Base-by-base conservation (phyloP, 2,113 vertebrate genomes). In the Natator depressus region DNA sequence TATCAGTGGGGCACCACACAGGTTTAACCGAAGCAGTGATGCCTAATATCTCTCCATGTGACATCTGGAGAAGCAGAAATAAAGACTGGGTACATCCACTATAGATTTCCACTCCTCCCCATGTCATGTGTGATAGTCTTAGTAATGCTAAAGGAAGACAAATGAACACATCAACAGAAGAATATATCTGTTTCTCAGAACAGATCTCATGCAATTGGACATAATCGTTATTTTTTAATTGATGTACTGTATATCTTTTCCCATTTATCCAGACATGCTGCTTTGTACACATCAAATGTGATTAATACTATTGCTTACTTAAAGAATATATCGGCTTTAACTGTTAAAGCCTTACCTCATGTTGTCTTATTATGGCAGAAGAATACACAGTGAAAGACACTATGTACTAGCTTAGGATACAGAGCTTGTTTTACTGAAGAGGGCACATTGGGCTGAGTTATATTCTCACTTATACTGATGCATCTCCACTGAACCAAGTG, bases 1-100 rank as follows among this genome's bases (percentile, higher is more conserved):
- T 98, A 97, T 98, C 98, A 98, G 90, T 97, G 97, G 97, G 97
- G 97, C 97, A 98, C 97, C 97, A 97, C 76, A 96, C 88, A 76
- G 96, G 59, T 97, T 98, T 98, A 97, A 96, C 95, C 97, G 98
- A 98, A 95, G 95, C 97, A 93, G 95, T 92, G 97, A 97, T 97
- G 95, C 96, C 97, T 98, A 92, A 98, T 98, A 96, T 95, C 95
- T 97, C 98, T 98, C 96, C 91, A 96, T 9, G 93, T 98, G 98
- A 98, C 93, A 95, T 96, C 98, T 93, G 94, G 95, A 96, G 95
- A 96, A 97, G 94, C 95, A 97, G 92, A 94, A 97, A 97, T 97
- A 97, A 98, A 97, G 97, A 96, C 94, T 94, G 83, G 96, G 96
- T 97, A 95, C 88, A 96, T 84, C 93, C 59, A 51, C 82, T 87